Percentiles rank a stretch among this genome's conserved stretches.
phyloP scores from a whole-genome alignment of 2,888 invertebrate species.

The Ferrisia virgata region DNA sequence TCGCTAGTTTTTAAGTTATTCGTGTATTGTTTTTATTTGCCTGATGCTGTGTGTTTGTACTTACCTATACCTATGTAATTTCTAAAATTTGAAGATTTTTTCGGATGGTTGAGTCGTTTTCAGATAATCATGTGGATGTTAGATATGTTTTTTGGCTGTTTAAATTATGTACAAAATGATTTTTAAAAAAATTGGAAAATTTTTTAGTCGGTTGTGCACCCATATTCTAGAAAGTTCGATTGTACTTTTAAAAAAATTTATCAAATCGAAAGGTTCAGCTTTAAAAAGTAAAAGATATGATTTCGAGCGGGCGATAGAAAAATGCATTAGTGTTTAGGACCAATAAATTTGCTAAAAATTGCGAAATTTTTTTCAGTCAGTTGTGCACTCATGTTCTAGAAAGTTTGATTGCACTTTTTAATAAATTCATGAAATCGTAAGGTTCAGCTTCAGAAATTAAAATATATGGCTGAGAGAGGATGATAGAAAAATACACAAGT shows the following conservation, averaged over 20 bases:
- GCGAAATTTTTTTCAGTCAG: neutral
- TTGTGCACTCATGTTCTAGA: neutral
- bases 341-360: neutral
- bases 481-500: too few relatives aligned
- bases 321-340: too few relatives aligned
- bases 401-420: neutral
- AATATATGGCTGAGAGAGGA: too few relatives aligned
- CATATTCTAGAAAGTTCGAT: neutral
- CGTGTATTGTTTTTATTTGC: neutral
- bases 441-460: too few relatives aligned
- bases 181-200: neutral
- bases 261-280: too few relatives aligned
- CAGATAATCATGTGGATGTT: neutral
- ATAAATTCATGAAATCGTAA: too few relatives aligned
- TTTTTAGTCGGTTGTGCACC: neutral
- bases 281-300: too few relatives aligned
- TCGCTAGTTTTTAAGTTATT: constrained; percentile 42
- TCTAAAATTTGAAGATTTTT: neutral
- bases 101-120: neutral
- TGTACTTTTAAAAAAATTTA: neutral
- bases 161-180: neutral
- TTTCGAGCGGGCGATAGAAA: too few relatives aligned
- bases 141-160: too few relatives aligned
- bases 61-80: too few relatives aligned
- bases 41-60: neutral